These are phyloP conservation scores for Campoletis raptor DNA, from an alignment of 2,888 invertebrate genomes.

Conservation along the genomic window DNA sequence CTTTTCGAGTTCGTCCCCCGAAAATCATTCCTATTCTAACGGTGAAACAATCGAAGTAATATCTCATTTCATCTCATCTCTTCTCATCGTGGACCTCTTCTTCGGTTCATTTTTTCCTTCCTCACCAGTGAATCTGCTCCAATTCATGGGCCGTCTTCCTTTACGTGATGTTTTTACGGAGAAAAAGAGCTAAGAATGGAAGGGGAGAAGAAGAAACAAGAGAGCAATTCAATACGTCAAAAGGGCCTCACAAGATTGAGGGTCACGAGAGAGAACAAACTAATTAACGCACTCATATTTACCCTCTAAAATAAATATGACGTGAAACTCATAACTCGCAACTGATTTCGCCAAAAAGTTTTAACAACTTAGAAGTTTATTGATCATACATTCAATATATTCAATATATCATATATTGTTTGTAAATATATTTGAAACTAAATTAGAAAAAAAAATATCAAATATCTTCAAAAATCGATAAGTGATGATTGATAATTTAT, in stretches of 20 bases:
- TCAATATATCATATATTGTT: no score
- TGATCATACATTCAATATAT: background rate
- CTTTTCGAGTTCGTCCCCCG: conserved; percentile 12
- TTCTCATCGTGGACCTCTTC: conserved; percentile 33
- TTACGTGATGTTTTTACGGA: conserved; percentile 30
- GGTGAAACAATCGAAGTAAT: conserved; percentile 71
- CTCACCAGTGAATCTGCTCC: conserved; percentile 31
- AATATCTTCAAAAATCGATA: background rate
- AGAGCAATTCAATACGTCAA: conserved; percentile 33
- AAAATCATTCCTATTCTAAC: conserved; percentile 70
- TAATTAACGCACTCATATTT: conserved; percentile 46
- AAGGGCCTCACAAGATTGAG: conserved; percentile 26
- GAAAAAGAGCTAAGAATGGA: conserved; percentile 10
- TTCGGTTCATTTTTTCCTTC: conserved; percentile 27
- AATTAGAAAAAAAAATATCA: background rate
- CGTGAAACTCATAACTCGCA: conserved; percentile 21
- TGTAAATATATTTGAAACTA: background rate
- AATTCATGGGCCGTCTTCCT: conserved; percentile 6
- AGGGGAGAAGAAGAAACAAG: background rate
- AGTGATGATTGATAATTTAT: background rate
- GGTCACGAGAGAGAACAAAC: conserved; percentile 49
- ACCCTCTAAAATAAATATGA: conserved; percentile 11
- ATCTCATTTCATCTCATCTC: conserved; percentile 65
- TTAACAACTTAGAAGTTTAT: background rate
- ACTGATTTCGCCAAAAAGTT: background rate